Evolutionary conservation across 2,113 vertebrate species (phyloP), one percentile per base, ranked within the genome.

Genomic region (Nothobranchius furzeri): DNA sequence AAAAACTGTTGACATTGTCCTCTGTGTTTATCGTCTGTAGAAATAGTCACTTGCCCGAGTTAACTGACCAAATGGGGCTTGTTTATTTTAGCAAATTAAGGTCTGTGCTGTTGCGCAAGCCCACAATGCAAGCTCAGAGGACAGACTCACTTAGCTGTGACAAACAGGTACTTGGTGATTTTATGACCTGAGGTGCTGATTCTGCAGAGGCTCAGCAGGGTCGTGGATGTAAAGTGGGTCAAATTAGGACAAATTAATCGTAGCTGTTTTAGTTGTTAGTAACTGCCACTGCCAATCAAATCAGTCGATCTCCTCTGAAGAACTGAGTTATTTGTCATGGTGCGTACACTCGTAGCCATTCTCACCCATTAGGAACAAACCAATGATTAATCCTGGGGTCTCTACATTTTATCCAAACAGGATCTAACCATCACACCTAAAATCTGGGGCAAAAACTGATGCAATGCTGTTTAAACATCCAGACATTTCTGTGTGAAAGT

Each of bases 81-180:
- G 68, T 75, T 75, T 57, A 58, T 56, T 61, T 68, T 48, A 68
- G 54, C 63, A 69, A 76, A 54, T 70, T 46, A 64, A 73, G 51
- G 56, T 62, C 40, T 43, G 62, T 20, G n/a, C 64, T 71, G 76
- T 59, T 40, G 25, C 61, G 55, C 45, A 59, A 55, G 14, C 58
- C 56, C 51, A 57, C 60, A 43, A 7, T 68, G 25, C 30, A 25
- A 66, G 65, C 56, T 58, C 64, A 43, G 52, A 66, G 71, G 78
- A 56, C 64, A 57, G 60, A 62, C 64, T 64, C 65, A 73, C 62
- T 78, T 76, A 76, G 61, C 62, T 68, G 72, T 78, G 75, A 81
- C 69, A 76, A 70, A 78, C 64, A 60, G 68, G 60, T 73, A 67
- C 61, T 82, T 71, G 46, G 50, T 76, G 61, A 70, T 71, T 61